These are phyloP conservation scores for Epicampocera succincta DNA, from an alignment of 2,888 invertebrate species.

Conservation along the genomic window DNA sequence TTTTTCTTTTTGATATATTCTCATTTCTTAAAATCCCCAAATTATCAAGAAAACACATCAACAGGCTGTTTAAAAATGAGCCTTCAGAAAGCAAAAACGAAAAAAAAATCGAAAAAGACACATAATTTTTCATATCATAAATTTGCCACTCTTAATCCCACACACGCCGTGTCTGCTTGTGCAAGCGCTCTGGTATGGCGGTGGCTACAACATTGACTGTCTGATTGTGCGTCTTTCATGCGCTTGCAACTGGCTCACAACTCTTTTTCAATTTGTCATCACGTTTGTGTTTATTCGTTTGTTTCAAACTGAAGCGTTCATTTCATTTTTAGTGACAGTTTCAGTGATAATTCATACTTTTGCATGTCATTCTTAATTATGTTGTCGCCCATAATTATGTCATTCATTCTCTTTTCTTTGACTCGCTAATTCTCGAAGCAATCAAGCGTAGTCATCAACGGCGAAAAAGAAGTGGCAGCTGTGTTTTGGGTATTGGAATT, in stretches of 20 bases:
- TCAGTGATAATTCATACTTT: conserved; percentile 81
- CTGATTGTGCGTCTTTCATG: conserved; percentile 31
- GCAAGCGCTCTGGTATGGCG: not conserved
- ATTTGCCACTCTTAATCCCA: conserved; percentile 79
- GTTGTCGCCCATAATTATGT: conserved; percentile 73
- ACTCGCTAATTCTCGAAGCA: conserved; percentile 48
- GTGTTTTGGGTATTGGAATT: conserved; percentile 50
- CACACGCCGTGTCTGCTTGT: conserved; percentile 75
- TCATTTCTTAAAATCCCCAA: conserved; percentile 71
- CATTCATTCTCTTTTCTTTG: conserved; percentile 66
- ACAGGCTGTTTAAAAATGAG: conserved; percentile 59
- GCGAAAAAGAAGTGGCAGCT: conserved; percentile 37
- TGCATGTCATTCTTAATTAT: conserved; percentile 80
- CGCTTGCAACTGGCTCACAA: conserved; percentile 12
- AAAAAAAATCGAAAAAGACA: conserved; percentile 12
- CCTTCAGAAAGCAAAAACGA: not conserved
- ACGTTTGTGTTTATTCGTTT: conserved; percentile 67
- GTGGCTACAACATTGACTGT: conserved; percentile 40
- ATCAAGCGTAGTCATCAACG: conserved; percentile 39
- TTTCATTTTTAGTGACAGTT: conserved; percentile 76
- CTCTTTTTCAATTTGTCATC: conserved; percentile 67
- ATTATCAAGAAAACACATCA: conserved; percentile 71
- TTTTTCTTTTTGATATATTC: conserved; percentile 41
- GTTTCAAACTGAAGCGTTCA: conserved; percentile 58
- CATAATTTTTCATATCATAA: conserved; percentile 78